A percentile compares a stretch with the other conserved stretches of the same genome.
Evolutionary conservation across 2,113 vertebrate species (phyloP).

Genomic region (Amia ocellicauda): DNA sequence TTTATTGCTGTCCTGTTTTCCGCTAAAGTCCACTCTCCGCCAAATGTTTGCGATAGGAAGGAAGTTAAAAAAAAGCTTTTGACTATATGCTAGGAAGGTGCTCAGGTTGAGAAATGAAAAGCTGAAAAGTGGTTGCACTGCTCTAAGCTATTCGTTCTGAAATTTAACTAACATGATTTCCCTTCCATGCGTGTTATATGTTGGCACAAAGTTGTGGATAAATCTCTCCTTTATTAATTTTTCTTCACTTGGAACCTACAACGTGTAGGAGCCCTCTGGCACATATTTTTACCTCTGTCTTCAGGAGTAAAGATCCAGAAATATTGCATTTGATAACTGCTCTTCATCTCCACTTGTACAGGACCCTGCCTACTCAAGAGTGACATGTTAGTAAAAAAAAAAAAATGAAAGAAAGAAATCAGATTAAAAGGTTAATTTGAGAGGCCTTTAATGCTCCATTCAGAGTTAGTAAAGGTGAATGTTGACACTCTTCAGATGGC

Average conservation of each 20-base stretch:
- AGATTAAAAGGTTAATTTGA: conserved; percentile 1
- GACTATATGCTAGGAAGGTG: conserved; percentile 16
- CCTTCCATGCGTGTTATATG: too few species aligned
- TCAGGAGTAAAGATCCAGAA: too few species aligned
- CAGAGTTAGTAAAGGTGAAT: conserved; percentile 1
- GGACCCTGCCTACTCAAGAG: not conserved
- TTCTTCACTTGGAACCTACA: too few species aligned
- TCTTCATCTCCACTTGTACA: not conserved
- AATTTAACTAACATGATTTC: too few species aligned
- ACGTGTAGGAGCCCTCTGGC: too few species aligned
- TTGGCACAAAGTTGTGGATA: too few species aligned
- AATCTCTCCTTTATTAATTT: too few species aligned
- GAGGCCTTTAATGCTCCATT: not conserved
- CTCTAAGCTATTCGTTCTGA: not conserved
- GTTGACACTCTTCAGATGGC: not conserved
- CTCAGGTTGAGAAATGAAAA: conserved; percentile 5
- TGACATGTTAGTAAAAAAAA: too few species aligned
- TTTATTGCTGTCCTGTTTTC: conserved; percentile 49
- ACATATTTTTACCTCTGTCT: too few species aligned
- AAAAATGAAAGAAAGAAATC: not conserved
- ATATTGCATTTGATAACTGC: too few species aligned
- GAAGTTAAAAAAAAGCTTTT: conserved; percentile 20
- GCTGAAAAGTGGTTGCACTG: not conserved
- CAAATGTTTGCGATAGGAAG: not conserved
- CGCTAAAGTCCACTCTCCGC: conserved; percentile 15